Evolutionary conservation across 2,888 invertebrate genomes (phyloP), one percentile per base, ranked within the genome.

Genomic region (Trisateles emortualis): DNA sequence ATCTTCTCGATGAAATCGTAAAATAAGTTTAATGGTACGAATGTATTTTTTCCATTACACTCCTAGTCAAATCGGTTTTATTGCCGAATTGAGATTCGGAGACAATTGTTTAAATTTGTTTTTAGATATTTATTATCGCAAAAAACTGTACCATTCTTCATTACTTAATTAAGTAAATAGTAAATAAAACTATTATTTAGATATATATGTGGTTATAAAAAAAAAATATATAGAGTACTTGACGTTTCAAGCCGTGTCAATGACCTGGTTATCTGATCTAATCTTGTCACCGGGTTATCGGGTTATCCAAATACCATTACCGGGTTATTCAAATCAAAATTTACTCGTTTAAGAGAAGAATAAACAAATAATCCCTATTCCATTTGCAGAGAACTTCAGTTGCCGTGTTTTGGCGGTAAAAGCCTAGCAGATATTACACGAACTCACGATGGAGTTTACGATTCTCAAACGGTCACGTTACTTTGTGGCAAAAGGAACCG

Each of bases 391-490:
- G 32, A 68, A 52, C 59, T 55, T 64, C 45, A 54, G 53, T 50
- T 58, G 58, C 46, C 49, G 45, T 47, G 54, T 60, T 62, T 47
- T 36, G 19, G 46, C 49, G 40, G 33, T 29, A 41, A 64, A 63
- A 68, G 56, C 67, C 57, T 68, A 52, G 68, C 64, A 72, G 70
- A 72, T 67, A 70, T 80, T 72, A 76, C 56, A 64, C 59, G 59
- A 65, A 68, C 74, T 70, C 79, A 77, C 72, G 75, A 61, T 47
- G 72, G 71, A 77, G 81, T 83, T 83, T 82, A 83, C 79, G 84
- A 83, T 69, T 72, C 68, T 61, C 51, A 67, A 64, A 64, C 78
- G 78, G 74, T 73, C 77, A 63, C 73, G 71, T 75, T 75, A 68
- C 74, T 75, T 81, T 73, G 74, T 74, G 55, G 59, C 60, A 67